Base-by-base conservation (phyloP, 2,888 invertebrate species). In the Mesodorylaimus sp. region DNA sequence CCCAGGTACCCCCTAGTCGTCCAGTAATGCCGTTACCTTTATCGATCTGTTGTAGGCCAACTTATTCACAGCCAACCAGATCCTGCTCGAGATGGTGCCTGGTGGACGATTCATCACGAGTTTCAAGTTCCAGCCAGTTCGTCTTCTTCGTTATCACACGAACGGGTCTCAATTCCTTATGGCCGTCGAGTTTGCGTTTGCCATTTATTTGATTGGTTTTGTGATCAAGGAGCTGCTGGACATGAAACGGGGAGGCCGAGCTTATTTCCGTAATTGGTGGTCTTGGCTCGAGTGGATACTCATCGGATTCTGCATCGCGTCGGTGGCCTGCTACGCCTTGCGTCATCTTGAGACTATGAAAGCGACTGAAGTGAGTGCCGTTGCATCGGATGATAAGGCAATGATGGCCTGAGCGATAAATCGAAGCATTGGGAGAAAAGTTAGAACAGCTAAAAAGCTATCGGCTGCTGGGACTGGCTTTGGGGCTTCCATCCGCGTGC, bases 261-360 rank as follows among this genome's bases (percentile, higher is more conserved):
- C 50, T 2, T 72, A 70, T 56, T 70, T 70, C 59, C 56, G 56
- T 19, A 60, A 61, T 42, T 70, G 70, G 59, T 72, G 72, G 72
- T 66, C 65, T 54, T 55, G 65, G 28, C 58, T 68, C 24, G 70
- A 71, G 53, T 63, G 69, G 53, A 55, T 59, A 16, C 63, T 68
- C 42, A 58, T 70, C 37, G 51, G 65, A 27, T 61, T 68, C 41
- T 64, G 65, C n/a, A 61, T 69, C 29, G n/a, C n/a, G n/a, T n/a
- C n/a, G n/a, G n/a, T n/a, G n/a, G n/a, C n/a, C n/a, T n/a, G n/a
- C n/a, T n/a, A n/a, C n/a, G n/a, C n/a, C n/a, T n/a, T n/a, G n/a
- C n/a, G n/a, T n/a, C n/a, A n/a, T n/a, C n/a, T n/a, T n/a, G n/a
- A n/a, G n/a, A n/a, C n/a, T n/a, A n/a, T n/a, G n/a, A n/a, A n/a